Base-by-base conservation (phyloP, 2,888 invertebrate genomes). In the Byasa hedistus region DNA sequence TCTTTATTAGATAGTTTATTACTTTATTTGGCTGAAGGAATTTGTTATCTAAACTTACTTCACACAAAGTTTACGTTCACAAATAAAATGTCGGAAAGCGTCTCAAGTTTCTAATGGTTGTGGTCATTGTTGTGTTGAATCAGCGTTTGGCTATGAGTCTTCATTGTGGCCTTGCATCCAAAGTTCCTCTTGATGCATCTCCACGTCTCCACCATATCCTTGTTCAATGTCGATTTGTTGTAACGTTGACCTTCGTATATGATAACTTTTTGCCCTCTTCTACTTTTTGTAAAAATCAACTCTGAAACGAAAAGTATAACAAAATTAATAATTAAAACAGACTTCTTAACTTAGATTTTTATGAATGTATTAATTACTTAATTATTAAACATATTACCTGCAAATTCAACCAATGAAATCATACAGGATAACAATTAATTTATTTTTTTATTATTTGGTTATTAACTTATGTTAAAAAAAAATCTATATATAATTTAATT, bases 131-230 rank as follows among this genome's bases (percentile, higher is more conserved):
- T 57, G 8, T 57, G 63, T 3, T 19, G 22, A 2, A 64, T 21
- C 3, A 64, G 7, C 0, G 1, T 32, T 10, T 32, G 57, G 5
- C 7, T 51, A 10, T 27, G 57, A 5, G 60, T 65, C 48, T 57
- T 61, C 19, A 60, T 32, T 1, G 32, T 60, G 19, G 74, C 74
- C 23, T 59, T 74, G 64, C 78, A 76, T 3, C 76, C 76, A 0
- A 4, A 10, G 39, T 77, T 76, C 48, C 77, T 74, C 59, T 76
- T 77, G 48, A 73, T 73, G 48, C 83, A 82, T 12, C 83, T 70
- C 83, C 83, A 83, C 3, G 74, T 73, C 1, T 51, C 56, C 23
- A 61, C 23, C 23, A 39, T 32, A 24, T 54, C 52, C 24, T 39
- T 64, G 17, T 64, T 64, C n/a, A 59, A 10, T 2, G 22, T 23